phyloP scores from a whole-genome alignment of 2,113 vertebrate species.

The Apteryx mantelli region DNA sequence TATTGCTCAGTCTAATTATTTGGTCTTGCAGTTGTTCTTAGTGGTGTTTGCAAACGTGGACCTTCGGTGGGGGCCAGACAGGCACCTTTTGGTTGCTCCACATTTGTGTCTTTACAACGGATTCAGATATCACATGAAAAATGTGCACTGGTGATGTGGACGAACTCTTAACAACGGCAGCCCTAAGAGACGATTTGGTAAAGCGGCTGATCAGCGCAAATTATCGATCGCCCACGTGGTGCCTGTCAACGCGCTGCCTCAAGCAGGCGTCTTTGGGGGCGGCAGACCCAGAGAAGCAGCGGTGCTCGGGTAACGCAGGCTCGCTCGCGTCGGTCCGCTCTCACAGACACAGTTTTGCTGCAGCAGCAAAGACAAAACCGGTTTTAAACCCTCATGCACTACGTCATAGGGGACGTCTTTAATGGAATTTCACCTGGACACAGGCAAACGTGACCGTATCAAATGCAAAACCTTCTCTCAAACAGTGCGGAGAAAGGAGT shows the following conservation, averaged over 20 bases:
- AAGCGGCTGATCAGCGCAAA: not conserved
- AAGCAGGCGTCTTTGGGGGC: not conserved
- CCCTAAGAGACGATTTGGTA: not conserved
- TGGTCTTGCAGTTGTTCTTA: not conserved
- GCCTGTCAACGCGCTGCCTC: not conserved
- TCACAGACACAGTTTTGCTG: not conserved
- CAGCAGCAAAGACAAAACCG: not conserved
- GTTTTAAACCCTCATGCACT: not conserved
- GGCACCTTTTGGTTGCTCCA: rapidly evolving
- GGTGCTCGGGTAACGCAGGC: not conserved
- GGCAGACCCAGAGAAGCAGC: not conserved
- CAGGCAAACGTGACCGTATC: not conserved
- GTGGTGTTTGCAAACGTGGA: not conserved
- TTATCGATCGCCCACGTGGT: not conserved
- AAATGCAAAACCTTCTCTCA: not conserved
- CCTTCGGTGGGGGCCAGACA: not conserved
- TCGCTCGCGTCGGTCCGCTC: not conserved
- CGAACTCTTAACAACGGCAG: not conserved
- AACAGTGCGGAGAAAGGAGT: not conserved
- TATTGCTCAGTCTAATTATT: not conserved
- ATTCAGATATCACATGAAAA: not conserved
- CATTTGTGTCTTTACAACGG: not conserved
- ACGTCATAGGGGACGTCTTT: rapidly evolving
- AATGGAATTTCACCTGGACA: not conserved
- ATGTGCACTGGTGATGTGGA: not conserved